Conservation (phyloP, 2,113 vertebrate species). For the Neoarius graeffei region DNA sequence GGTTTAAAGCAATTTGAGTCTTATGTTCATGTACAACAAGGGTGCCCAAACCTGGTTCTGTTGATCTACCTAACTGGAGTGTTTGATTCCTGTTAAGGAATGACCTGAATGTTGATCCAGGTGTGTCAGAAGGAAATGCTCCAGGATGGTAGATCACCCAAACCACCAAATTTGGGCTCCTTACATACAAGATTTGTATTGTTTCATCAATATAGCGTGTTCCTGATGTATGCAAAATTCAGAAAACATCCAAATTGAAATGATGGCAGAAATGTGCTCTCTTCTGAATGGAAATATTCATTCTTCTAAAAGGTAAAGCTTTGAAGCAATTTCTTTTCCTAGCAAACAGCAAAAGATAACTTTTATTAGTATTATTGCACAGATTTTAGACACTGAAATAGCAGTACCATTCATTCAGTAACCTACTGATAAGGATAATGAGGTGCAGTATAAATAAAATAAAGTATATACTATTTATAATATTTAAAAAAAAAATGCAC, state of each 20-base stretch:
- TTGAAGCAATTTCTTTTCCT: conserved; percentile 14
- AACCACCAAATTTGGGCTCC: no score
- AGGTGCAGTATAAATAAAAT: conserved; percentile 65
- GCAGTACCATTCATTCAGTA: conserved; percentile 61
- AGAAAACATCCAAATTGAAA: neutral
- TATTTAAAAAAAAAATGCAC: conserved; percentile 42
- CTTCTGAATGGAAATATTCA: conserved; percentile 38
- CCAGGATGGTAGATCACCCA: neutral
- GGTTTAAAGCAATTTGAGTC: neutral
- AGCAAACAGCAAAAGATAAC: neutral
- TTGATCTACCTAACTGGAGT: neutral
- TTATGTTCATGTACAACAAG: neutral
- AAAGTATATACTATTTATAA: conserved; percentile 63
- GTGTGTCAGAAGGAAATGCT: neutral
- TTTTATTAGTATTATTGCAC: conserved; percentile 68
- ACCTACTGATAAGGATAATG: conserved; percentile 62
- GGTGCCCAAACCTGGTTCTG: neutral
- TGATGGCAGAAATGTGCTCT: conserved; percentile 61
- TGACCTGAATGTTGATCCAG: neutral
- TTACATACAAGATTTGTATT: neutral
- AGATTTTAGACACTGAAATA: conserved; percentile 64
- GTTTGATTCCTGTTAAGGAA: neutral
- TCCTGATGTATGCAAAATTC: neutral
- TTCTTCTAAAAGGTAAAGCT: conserved; percentile 53
- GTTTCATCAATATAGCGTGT: neutral